Evolutionary conservation across 2,797 vertebrate species (phyloP).

Genomic region (Gambelia wislizenii): DNA sequence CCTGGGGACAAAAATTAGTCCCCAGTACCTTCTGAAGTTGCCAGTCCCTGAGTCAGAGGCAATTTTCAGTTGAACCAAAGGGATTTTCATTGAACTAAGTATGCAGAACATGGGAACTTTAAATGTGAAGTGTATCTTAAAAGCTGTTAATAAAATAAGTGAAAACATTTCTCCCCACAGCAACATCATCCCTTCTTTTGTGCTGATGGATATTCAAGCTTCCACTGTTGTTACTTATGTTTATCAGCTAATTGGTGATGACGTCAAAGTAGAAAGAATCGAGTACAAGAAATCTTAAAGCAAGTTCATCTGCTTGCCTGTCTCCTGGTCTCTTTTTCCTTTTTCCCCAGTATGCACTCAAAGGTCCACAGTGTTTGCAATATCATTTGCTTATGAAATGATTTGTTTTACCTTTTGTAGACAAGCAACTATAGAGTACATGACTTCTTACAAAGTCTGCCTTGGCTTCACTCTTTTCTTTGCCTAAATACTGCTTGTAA

Average conservation of each 20-base stretch:
- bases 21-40: too few species aligned
- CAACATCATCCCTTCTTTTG: constrained; percentile 98
- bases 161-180: constrained; percentile 76
- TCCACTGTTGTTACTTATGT: constrained; percentile 99
- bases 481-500: constrained; percentile 73
- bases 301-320: constrained; percentile 48
- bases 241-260: constrained; percentile 97
- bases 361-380: constrained; percentile 63
- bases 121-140: neutral
- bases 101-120: too few species aligned
- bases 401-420: constrained; percentile 43
- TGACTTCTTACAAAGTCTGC: constrained; percentile 59
- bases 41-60: too few species aligned
- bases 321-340: constrained; percentile 51
- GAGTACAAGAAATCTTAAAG: constrained; percentile 97
- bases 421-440: constrained; percentile 63
- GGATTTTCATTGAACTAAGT: neutral
- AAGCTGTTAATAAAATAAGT: constrained; percentile 2
- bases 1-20: too few species aligned
- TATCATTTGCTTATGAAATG: constrained; percentile 68
- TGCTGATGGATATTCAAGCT: constrained; percentile 99
- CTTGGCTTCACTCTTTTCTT: constrained; percentile 59
- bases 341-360: constrained; percentile 55
- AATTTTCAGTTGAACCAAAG: neutral
- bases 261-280: constrained; percentile 98